Conservation (phyloP, 1,140 invertebrate genomes). For the Drosophila sp. region DNA sequence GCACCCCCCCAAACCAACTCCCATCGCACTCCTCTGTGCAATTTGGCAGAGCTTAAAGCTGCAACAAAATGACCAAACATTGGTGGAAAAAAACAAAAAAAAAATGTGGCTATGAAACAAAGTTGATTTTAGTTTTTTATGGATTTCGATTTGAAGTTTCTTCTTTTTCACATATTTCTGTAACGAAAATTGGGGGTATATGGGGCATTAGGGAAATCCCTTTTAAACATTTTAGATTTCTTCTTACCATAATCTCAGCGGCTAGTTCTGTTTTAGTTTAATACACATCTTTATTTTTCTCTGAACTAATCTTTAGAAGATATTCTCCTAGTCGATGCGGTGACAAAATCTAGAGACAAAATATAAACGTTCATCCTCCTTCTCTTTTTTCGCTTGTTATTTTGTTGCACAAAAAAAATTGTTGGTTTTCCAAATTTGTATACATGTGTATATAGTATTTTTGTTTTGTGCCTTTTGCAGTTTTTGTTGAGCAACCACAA, state of each 20-base stretch:
- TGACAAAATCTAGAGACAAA: too few species aligned
- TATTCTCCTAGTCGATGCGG: too few species aligned
- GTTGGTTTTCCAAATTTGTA: neutral
- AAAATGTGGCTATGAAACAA: slow-evolving; percentile 15
- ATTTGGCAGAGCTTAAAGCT: slow-evolving; percentile 45
- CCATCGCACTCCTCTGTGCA: slow-evolving; percentile 28
- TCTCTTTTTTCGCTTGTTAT: neutral
- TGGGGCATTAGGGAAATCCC: too few species aligned
- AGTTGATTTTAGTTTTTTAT: slow-evolving; percentile 19
- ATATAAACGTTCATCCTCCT: too few species aligned
- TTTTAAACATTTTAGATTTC: too few species aligned
- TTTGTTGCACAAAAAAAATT: slow-evolving; percentile 15
- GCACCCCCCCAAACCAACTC: too few species aligned
- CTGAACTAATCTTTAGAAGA: too few species aligned
- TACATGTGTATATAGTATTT: neutral
- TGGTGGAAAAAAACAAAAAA: neutral
- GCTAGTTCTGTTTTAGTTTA: too few species aligned
- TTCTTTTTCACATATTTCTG: neutral
- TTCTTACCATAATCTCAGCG: too few species aligned
- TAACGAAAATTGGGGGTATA: too few species aligned
- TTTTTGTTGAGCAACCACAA: slow-evolving; percentile 35
- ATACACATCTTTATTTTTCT: too few species aligned
- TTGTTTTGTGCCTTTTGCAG: slow-evolving; percentile 16
- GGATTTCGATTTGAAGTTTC: slow-evolving; percentile 13
- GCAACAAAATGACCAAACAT: slow-evolving; percentile 18